A percentile compares a stretch with the other conserved stretches of the same genome.
These are phyloP conservation scores for Ceratosolen fusciceps DNA, from an alignment of 1,140 invertebrate genomes.

Conservation along the genomic window DNA sequence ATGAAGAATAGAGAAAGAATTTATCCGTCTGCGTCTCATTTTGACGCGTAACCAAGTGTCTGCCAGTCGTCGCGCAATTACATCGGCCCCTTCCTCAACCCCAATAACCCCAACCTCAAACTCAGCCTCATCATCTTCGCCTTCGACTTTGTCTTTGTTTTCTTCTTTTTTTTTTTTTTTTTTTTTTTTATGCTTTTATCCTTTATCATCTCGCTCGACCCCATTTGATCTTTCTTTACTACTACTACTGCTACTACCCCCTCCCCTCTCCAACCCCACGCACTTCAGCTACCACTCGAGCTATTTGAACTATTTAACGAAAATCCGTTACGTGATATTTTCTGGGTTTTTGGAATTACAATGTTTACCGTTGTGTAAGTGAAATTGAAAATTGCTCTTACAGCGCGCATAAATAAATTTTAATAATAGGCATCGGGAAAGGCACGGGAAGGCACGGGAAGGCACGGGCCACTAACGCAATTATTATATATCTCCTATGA, in stretches of 20 bases:
- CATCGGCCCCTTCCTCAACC: no score
- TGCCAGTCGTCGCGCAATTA: slow-evolving; percentile 34
- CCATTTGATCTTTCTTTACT: no score
- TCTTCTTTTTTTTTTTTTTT: slow-evolving; percentile 5
- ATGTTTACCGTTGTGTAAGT: neutral
- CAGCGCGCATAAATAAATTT: no score
- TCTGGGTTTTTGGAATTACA: neutral
- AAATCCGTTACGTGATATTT: neutral
- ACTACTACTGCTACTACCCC: no score
- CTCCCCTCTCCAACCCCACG: neutral
- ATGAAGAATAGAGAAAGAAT: slow-evolving; percentile 35
- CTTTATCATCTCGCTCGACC: no score
- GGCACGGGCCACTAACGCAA: no score
- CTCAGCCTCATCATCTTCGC: no score
- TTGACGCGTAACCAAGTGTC: slow-evolving; percentile 34
- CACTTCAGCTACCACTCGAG: neutral
- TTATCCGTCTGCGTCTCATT: neutral
- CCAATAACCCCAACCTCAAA: no score
- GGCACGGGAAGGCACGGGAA: no score
- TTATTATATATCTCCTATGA: no score
- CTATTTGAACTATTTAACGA: neutral
- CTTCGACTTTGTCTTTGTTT: neutral
- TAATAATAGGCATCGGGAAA: no score
- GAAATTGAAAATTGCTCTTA: neutral
- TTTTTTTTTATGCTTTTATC: neutral